A percentile compares a stretch with the other conserved stretches of the same genome.
Evolutionary conservation across 2,113 vertebrate species (phyloP).

Genomic region (Triplophysa tibetana): DNA sequence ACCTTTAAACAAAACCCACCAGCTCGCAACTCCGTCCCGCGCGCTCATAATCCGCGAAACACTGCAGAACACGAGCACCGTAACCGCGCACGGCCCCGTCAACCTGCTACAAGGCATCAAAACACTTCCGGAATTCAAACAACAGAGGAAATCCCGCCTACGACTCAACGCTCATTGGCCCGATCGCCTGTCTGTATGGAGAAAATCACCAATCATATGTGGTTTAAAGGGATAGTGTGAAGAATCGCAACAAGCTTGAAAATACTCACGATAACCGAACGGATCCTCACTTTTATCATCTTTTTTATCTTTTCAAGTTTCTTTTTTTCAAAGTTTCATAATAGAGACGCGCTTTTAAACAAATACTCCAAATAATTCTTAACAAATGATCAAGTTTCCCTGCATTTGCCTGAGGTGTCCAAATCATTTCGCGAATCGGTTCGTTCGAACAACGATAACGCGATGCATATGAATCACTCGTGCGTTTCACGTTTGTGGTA

Average conservation of each 20-base stretch:
- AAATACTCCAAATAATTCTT: no score
- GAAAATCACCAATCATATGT: neutral
- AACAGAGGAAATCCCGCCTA: constrained; percentile 65
- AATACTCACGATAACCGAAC: no score
- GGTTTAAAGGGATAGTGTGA: constrained; percentile 3
- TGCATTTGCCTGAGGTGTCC: neutral
- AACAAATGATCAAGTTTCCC: no score
- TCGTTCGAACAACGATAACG: neutral
- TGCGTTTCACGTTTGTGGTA: no score
- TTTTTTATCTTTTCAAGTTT: no score
- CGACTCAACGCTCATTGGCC: neutral
- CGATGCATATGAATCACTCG: no score
- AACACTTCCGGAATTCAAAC: constrained; percentile 71
- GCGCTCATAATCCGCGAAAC: constrained; percentile 66
- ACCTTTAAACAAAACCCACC: constrained; percentile 55
- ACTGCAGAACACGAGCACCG: constrained; percentile 17
- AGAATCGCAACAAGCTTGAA: neutral
- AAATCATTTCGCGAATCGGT: neutral
- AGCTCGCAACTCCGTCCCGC: constrained; percentile 65
- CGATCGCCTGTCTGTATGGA: neutral
- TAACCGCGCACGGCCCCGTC: constrained; percentile 38
- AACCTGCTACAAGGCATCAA: constrained; percentile 50
- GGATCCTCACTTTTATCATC: no score
- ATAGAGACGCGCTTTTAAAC: no score
- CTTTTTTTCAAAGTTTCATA: no score